Conservation (phyloP, 2,888 invertebrate species). For the Nasonia oneida region DNA sequence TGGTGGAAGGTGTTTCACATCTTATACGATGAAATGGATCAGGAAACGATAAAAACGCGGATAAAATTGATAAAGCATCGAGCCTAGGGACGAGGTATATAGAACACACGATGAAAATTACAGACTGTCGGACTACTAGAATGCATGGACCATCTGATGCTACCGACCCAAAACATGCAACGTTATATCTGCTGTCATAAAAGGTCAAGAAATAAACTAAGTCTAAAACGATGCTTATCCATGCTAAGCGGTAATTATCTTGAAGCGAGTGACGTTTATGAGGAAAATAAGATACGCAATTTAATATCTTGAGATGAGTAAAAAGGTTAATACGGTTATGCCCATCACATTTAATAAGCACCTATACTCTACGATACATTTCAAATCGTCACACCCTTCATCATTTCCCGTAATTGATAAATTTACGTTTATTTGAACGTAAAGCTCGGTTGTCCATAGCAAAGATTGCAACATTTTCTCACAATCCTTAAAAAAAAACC, state of each 20-base stretch:
- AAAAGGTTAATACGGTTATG: background rate
- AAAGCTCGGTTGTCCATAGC: no score
- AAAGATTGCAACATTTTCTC: background rate
- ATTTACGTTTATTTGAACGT: no score
- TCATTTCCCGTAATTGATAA: no score
- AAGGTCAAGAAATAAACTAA: background rate
- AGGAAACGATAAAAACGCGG: background rate
- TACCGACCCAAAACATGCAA: slow-evolving; percentile 9
- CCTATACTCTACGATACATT: background rate
- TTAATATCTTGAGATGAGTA: background rate
- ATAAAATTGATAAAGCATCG: background rate
- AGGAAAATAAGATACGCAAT: background rate
- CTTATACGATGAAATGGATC: background rate
- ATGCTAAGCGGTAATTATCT: background rate
- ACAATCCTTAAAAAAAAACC: background rate
- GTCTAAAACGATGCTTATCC: background rate
- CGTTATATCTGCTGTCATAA: background rate
- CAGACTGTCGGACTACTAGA: background rate
- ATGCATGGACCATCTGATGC: background rate
- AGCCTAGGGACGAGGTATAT: background rate
- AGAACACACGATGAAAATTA: background rate
- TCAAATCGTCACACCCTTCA: no score
- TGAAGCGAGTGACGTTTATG: background rate
- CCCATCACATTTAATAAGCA: background rate
- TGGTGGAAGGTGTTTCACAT: background rate